These are phyloP conservation scores for Eunapius fragilis DNA, from an alignment of 37 sponge, comb jelly and placozoan species.

Conservation along the genomic window DNA sequence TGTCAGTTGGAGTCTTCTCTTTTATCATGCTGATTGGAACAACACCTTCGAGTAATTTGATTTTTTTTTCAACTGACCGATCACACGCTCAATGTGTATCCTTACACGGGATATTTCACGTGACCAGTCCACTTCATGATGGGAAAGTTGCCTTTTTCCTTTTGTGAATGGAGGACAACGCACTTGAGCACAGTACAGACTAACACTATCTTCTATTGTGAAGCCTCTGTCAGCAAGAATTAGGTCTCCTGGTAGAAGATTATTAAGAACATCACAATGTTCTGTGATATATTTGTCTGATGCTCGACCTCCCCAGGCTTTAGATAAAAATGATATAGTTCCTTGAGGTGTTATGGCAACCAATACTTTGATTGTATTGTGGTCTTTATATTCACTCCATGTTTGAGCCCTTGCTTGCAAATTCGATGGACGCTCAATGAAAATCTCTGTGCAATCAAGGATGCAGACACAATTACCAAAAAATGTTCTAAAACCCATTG, in stretches of 20 bases:
- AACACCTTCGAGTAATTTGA: background rate
- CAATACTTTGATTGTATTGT: constrained; percentile 60
- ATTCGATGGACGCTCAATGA: constrained; percentile 13
- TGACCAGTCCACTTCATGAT: constrained; percentile 21
- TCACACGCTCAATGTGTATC: constrained; percentile 47
- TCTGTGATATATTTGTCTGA: no score
- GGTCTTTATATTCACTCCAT: constrained; percentile 56
- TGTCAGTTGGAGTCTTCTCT: no score
- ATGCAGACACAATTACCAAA: constrained; percentile 27
- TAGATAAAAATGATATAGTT: constrained; percentile 23
- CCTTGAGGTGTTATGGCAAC: constrained; percentile 52
- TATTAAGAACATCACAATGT: constrained; percentile 3
- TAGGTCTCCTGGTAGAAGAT: constrained; percentile 25
- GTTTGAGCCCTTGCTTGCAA: constrained; percentile 23
- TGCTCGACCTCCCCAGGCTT: no score
- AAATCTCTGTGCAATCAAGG: constrained; percentile 39
- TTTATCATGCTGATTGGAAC: background rate
- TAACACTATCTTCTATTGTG: constrained; percentile 32
- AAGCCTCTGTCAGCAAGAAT: constrained; percentile 61
- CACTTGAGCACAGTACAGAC: constrained; percentile 52
- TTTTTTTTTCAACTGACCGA: constrained; percentile 37
- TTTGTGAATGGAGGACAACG: constrained; percentile 31
- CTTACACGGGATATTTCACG: constrained; percentile 24
- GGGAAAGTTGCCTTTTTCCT: constrained; percentile 42
- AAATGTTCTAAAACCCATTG: constrained; percentile 9